Base-by-base conservation (phyloP, 2,888 invertebrate genomes). In the Netelia fuscicornis region DNA sequence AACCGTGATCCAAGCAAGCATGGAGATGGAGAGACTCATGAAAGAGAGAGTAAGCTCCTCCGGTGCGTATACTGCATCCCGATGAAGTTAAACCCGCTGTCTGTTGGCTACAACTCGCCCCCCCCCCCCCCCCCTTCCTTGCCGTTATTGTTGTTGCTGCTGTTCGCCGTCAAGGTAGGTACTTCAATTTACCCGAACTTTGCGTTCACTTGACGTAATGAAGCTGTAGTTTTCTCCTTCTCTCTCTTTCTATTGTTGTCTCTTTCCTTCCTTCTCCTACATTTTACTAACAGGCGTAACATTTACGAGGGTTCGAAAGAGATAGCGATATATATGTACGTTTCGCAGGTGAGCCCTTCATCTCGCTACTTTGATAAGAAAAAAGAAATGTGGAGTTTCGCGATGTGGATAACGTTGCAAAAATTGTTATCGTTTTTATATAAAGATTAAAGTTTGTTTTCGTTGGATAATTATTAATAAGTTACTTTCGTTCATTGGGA, bases 101-200 rank as follows among this genome's bases (percentile, higher is more conserved):
- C 20, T 70, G 60, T 78, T 52, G 30, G 44, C 56, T 71, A 56
- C 42, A 60, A 52, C 13, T 25, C 48, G 48, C 58, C 23, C 30
- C 70, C 5, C 10, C 11, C 11, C 10, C 10, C 17, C 17, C 17
- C 17, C 17, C 17, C 17, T 0, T 0, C 48, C 42, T 25, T 76
- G 25, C 65, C 85, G 64, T 70, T 79, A 58, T 70, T 76, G 82
- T 79, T 75, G 65, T 58, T 71, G 54, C 76, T 67, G 67, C 56
- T 83, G 81, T 81, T 72, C 79, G 60, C 81, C 86, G 84, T 86
- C 87, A 85, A 72, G 76, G 78, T 84, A 72, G 76, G 78, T 84
- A 84, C 87, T 87, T 89, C 87, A 87, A 89, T 85, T 87, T 86
- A 80, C 86, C 85, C 68, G 81, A 89, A 89, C 86, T 89, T 87